A percentile compares a stretch with the other conserved stretches of the same genome.
Conservation (phyloP, 2,888 invertebrate species). For the Pterobdella sp. region DNA sequence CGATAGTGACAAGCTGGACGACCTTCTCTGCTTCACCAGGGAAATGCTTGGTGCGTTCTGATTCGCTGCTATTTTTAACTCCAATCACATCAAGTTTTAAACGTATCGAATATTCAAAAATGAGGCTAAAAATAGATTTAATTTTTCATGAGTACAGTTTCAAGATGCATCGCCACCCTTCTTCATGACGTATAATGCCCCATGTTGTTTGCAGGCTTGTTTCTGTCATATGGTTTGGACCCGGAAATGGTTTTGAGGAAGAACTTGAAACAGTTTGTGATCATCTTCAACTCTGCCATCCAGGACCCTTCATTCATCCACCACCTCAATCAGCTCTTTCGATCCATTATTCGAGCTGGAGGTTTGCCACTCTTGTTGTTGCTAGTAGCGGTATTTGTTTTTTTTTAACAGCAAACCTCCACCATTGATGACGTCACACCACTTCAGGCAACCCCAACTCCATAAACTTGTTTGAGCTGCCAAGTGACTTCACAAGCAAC, state of each 20-base stretch:
- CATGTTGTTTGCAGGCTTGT: slow-evolving; percentile 27
- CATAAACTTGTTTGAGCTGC: slow-evolving; percentile 36
- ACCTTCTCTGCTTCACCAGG: slow-evolving; percentile 35
- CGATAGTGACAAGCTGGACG: slow-evolving; percentile 34
- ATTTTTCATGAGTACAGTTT: too few relatives aligned
- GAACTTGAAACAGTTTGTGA: slow-evolving; percentile 39
- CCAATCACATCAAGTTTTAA: neutral
- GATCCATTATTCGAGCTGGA: slow-evolving; percentile 36
- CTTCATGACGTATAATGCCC: neutral
- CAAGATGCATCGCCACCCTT: too few relatives aligned
- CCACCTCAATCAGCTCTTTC: slow-evolving; percentile 36
- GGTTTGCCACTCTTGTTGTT: slow-evolving; percentile 14
- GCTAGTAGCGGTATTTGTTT: neutral
- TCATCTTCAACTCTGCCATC: slow-evolving; percentile 39
- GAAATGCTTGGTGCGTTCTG: slow-evolving; percentile 31
- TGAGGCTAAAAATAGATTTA: too few relatives aligned
- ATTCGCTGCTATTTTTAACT: neutral
- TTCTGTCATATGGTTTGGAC: slow-evolving; percentile 36
- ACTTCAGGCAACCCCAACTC: slow-evolving; percentile 34
- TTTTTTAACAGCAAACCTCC: neutral
- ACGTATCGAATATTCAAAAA: neutral
- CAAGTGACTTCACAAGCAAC: slow-evolving; percentile 19
- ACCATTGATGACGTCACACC: neutral
- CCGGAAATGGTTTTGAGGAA: slow-evolving; percentile 37
- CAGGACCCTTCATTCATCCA: slow-evolving; percentile 36